Evolutionary conservation across 1,140 invertebrate species (phyloP), one percentile per base, ranked within the genome.

Genomic region (Halotydeus destructor): DNA sequence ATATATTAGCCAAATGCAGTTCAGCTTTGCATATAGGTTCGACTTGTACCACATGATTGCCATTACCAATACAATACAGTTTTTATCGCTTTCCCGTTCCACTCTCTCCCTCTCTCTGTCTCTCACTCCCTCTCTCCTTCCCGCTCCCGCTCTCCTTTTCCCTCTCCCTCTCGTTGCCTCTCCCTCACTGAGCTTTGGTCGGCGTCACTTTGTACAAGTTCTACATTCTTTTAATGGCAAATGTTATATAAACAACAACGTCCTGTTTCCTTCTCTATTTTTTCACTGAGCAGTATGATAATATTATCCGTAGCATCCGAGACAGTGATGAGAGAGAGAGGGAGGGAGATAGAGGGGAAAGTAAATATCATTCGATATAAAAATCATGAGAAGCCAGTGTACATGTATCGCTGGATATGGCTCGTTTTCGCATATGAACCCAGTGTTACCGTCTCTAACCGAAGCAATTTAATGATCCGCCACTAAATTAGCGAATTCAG

Each of bases 91-190:
- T n/a, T 31, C 30, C 12, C 30, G 30, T n/a, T 31, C 30, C 30
- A n/a, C 30, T 31, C 30, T 31, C 30, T 31, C 30, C 16, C 30
- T 31, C 30, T 31, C 30, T 31, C 30, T 31, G 12, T 31, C 30
- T 31, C 30, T 31, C 30, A n/a, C 30, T 31, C 30, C 16, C 30
- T 31, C 30, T 31, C 30, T 31, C 30, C 16, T 16, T 31, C 30
- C 16, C 30, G 12, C 30, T 31, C 30, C 16, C 30, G 12, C 30
- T 31, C 30, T 31, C 30, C 16, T 16, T n/a, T n/a, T 31, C 30
- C 16, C 30, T 31, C 30, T 31, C 30, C 16, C 30, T 31, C 30
- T 31, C 4, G 12, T 16, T 31, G n/a, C n/a, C n/a, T n/a, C n/a
- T n/a, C n/a, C n/a, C n/a, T n/a, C n/a, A 16, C 1, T 12, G 3